Evolutionary conservation across 2,113 vertebrate species (phyloP), one percentile per base, ranked within the genome.

Genomic region (Heloderma charlesbogerti): DNA sequence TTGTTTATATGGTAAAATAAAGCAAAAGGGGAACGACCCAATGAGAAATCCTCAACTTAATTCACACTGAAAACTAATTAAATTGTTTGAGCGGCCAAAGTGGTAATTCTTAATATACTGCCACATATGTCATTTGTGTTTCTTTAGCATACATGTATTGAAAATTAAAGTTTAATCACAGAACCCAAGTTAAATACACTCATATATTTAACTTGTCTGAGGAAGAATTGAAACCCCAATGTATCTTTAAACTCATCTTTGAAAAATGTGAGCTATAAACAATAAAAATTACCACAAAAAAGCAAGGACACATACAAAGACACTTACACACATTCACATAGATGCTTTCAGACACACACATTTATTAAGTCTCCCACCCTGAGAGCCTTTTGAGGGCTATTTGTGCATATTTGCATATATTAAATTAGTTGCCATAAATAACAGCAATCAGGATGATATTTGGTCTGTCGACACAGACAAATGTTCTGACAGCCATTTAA

Each of bases 51-150:
- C 95, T 96, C 92, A 92, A 94, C 91, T 95, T 93, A 97, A 95
- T 97, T 95, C 7, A 1, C 88, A 90, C 86, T 77, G 91, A 95
- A 95, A 85, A 89, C 34, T 88, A 91, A 96, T 95, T 96, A 96
- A 96, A 96, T 97, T 95, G 92, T 95, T 95, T 94, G 92, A 91
- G 84, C 89, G 34, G 92, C 93, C 93, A 92, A 92, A 95, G 95
- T 91, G 93, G 90, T 93, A 96, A 96, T 96, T 90, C 95, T 94
- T 94, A 92, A 87, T 81, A 82, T 90, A 63, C 94, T 95, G 93
- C 94, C 93, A 94, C 54, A 81, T 89, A 92, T 94, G 82, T 92
- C 84, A 92, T 90, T 92, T 71, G 63, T 80, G 54, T 91, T 91
- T 60, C 71, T 57, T 94, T 94, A 92, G 91, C 89, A 95, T 93